Evolutionary conservation across 2,797 vertebrate species (phyloP), one percentile per base, ranked within the genome.

Genomic region (Pseudochirops corinnae): DNA sequence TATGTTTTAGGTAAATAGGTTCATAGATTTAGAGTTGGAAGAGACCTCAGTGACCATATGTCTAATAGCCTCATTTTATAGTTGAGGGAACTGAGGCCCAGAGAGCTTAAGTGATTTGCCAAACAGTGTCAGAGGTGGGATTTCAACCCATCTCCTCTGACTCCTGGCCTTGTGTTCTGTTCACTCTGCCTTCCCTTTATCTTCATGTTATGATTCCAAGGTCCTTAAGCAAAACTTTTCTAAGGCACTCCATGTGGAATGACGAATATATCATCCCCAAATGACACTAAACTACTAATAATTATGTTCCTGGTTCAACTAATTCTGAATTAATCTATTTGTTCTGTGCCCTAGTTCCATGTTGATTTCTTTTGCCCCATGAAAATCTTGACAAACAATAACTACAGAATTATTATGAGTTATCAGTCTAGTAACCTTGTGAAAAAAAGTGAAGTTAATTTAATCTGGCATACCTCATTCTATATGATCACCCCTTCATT

Each of bases 101-200:
- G 33, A 93, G 52, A 90, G 93, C 6, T 62, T 95, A 74, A 2
- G 0, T 55, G 62, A 87, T 93, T 94, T n/a, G 46, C 93, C n/a
- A 12, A 46, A 92, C 39, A 57, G 55, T 94, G 2, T 56, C 46
- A 60, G 31, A 60, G 55, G 46, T 4, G 57, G 57, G 74, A 56
- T 92, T 90, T 90, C 92, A 67, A 82, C 14, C 5, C 0, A 94
- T 82, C 18, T 33, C 26, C 53, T n/a, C 91, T 60, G 50, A 91
- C 56, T 93, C 94, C 29, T 50, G 92, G 90, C 11, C 16, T 57
- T 13, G 12, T 29, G 24, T 18, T 33, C 57, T 56, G 90, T 93
- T 24, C 11, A 93, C 50, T 55, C 5, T 39, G 18, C 6, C n/a
- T 39, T 74, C n/a, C 39, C 39, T 82, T 24, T 46, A 21, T 82